Evolutionary conservation across 2,113 vertebrate species (phyloP).

Genomic region (Acanthisitta chloris): DNA sequence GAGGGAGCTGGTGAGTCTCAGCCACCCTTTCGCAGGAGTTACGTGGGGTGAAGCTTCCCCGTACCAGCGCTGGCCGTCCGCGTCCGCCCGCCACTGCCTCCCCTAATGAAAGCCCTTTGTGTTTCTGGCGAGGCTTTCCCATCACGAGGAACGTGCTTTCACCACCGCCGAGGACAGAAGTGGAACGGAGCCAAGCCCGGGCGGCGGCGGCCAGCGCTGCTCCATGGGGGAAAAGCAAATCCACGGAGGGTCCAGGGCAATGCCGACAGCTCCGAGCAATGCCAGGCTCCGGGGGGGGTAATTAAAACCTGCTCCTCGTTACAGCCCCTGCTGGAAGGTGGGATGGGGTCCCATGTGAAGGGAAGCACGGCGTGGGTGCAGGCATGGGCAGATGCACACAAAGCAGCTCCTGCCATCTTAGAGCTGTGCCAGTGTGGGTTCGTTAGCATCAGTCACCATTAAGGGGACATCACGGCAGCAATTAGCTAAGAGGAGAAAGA

Average conservation of each 20-base stretch:
- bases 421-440: neutral
- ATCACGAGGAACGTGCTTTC: conserved; percentile 26
- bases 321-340: accelerated
- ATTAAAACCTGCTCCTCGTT: neutral
- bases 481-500: neutral
- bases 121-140: neutral
- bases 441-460: neutral
- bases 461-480: neutral
- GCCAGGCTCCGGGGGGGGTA: accelerated
- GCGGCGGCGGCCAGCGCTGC: neutral
- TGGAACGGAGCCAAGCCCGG: neutral
- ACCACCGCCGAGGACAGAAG: neutral
- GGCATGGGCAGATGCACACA: neutral
- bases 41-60: neutral
- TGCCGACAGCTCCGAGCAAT: accelerated
- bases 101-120: conserved; percentile 24
- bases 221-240: neutral
- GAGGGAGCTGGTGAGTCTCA: neutral
- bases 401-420: neutral
- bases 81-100: neutral
- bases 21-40: neutral
- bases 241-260: accelerated
- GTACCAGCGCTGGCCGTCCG: neutral
- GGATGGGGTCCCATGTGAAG: accelerated
- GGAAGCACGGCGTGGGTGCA: accelerated